Conservation (phyloP, 2,113 vertebrate genomes). For the Barbus barbus region DNA sequence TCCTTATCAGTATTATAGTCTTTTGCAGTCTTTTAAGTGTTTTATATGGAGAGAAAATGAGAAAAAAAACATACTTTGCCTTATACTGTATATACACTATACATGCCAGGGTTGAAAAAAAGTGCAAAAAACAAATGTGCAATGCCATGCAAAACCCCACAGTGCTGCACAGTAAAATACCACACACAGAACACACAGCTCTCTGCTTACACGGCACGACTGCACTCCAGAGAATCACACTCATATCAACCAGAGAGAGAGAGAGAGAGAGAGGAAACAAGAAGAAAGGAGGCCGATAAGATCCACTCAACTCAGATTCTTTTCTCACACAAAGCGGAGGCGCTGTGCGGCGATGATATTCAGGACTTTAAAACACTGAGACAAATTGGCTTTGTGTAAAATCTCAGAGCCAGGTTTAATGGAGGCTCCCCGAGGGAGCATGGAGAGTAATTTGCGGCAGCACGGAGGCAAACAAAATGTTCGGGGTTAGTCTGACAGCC, state of each 20-base stretch:
- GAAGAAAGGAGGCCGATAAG: slow-evolving; percentile 26
- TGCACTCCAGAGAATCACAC: slow-evolving; percentile 19
- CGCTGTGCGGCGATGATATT: background rate
- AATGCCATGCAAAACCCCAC: slow-evolving; percentile 5
- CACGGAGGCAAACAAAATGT: slow-evolving; percentile 3
- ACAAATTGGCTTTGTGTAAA: slow-evolving; percentile 46
- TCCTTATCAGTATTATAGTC: no score
- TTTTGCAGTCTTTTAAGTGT: no score
- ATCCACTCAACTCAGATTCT: slow-evolving; percentile 2
- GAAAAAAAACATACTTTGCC: background rate
- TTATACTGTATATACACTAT: background rate
- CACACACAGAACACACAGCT: background rate
- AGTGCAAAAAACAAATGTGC: background rate
- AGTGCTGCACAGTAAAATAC: background rate
- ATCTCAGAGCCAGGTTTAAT: slow-evolving; percentile 40
- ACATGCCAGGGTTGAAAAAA: background rate
- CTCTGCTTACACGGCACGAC: background rate
- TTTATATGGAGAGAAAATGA: background rate
- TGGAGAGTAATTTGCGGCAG: slow-evolving; percentile 26
- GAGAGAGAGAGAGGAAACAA: slow-evolving; percentile 19
- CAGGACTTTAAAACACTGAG: slow-evolving; percentile 20
- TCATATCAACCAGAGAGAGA: background rate
- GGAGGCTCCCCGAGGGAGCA: slow-evolving; percentile 15
- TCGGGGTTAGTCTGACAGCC: slow-evolving; percentile 22
- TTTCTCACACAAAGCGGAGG: slow-evolving; percentile 8